These are phyloP conservation scores for Rapana venosa DNA, from an alignment of 2,888 invertebrate genomes.

Conservation along the genomic window DNA sequence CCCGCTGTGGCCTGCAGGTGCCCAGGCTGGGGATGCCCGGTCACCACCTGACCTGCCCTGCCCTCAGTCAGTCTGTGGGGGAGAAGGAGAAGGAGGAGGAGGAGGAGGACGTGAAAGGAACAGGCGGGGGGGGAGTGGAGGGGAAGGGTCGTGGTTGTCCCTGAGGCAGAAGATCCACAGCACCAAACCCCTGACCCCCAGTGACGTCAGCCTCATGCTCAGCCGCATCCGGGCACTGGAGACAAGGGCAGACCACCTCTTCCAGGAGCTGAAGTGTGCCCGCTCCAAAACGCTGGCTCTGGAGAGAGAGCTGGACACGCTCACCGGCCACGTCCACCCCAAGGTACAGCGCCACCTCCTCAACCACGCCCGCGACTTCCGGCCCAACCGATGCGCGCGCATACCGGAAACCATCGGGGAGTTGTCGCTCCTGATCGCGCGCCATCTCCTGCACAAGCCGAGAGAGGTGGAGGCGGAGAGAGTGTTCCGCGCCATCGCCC, in stretches of 20 bases:
- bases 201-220: constrained; percentile 57
- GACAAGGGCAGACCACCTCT: constrained; percentile 65
- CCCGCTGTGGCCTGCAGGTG: constrained; percentile 67
- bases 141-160: neutral
- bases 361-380: constrained; percentile 63
- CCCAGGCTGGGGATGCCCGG: constrained; percentile 64
- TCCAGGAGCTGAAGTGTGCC: constrained; percentile 69
- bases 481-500: constrained; percentile 67
- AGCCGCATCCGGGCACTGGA: constrained; percentile 70
- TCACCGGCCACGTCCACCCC: constrained; percentile 30
- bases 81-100: constrained; percentile 47
- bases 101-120: neutral
- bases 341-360: constrained; percentile 41
- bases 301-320: constrained; percentile 38
- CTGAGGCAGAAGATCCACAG: neutral
- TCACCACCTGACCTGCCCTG: constrained; percentile 73
- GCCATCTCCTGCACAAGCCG: constrained; percentile 68
- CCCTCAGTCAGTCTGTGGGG: constrained; percentile 79
- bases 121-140: no score
- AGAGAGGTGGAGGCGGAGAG: constrained; percentile 61
- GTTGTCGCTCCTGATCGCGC: constrained; percentile 68
- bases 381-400: constrained; percentile 70
- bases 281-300: constrained; percentile 68
- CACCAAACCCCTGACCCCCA: neutral
- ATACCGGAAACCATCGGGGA: constrained; percentile 68